Percentiles rank a stretch among this genome's conserved stretches.
Conservation (phyloP, 2,888 invertebrate species). For the Pseudolycoriella hygida region DNA sequence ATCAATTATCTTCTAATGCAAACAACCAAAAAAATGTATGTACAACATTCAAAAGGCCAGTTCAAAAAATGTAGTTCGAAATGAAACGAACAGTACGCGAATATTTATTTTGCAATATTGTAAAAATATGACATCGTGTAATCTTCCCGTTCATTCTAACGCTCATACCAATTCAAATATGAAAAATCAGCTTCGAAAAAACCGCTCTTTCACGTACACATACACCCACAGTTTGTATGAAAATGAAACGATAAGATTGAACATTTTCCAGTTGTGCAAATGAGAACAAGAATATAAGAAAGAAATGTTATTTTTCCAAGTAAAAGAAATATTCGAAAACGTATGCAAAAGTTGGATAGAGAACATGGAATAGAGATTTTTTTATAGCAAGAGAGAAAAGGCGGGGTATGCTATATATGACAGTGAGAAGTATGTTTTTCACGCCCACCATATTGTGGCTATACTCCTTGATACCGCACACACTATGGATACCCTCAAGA, state of each 20-base stretch:
- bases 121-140: neutral
- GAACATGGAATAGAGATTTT: neutral
- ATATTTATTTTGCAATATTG: neutral
- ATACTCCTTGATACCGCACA: neutral
- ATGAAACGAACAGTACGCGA: neutral
- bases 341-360: neutral
- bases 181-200: neutral
- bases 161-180: neutral
- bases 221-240: neutral
- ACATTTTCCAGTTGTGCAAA: neutral
- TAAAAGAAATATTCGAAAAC: neutral
- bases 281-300: neutral
- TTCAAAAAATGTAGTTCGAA: neutral
- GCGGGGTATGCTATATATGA: neutral
- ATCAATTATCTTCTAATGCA: too few species aligned
- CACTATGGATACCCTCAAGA: neutral
- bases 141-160: neutral
- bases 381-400: neutral
- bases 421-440: constrained; percentile 1
- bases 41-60: too few species aligned
- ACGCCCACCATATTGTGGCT: neutral
- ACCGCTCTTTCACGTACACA: neutral
- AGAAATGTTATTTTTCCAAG: neutral
- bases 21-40: too few species aligned
- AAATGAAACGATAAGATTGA: neutral